These are phyloP conservation scores for Neosalanx taihuensis DNA, from an alignment of 2,797 vertebrate species.

Conservation along the genomic window DNA sequence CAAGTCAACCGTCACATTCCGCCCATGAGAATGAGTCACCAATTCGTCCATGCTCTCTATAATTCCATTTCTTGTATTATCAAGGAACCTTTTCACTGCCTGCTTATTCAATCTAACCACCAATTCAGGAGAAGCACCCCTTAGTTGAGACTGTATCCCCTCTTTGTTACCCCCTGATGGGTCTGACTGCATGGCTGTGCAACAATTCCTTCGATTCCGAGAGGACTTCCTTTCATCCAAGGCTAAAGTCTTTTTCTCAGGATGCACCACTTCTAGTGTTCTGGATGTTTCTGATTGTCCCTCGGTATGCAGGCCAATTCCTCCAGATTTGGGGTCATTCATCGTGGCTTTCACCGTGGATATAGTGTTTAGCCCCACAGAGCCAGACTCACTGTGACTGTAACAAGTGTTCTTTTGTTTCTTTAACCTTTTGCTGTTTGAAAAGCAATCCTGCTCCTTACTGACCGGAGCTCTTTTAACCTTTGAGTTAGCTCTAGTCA, in stretches of 20 bases:
- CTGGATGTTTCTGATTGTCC: not conserved
- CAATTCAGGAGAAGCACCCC: not conserved
- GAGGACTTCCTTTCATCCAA: not conserved
- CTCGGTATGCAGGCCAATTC: constrained; percentile 16
- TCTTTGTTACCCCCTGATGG: constrained; percentile 38
- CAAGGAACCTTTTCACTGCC: rapidly evolving
- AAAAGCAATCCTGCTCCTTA: not conserved
- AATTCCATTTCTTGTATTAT: not conserved
- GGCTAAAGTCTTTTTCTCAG: constrained; percentile 11
- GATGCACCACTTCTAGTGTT: not conserved
- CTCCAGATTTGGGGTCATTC: not conserved
- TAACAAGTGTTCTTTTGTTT: not conserved
- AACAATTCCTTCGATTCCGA: constrained; percentile 13
- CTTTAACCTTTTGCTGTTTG: constrained; percentile 28
- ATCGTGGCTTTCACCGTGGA: constrained; percentile 11
- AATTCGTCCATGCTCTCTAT: constrained; percentile 9
- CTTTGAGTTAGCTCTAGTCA: constrained; percentile 16
- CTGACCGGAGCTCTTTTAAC: constrained; percentile 13
- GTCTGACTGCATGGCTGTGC: constrained; percentile 49
- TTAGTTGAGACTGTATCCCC: not conserved
- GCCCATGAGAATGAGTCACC: not conserved
- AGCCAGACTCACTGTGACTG: constrained; percentile 7
- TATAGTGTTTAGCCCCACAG: constrained; percentile 45
- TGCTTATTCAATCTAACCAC: not conserved
- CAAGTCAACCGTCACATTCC: not conserved